These are phyloP conservation scores for Nettapus auritus DNA, from an alignment of 2,113 vertebrate species.

Conservation along the genomic window DNA sequence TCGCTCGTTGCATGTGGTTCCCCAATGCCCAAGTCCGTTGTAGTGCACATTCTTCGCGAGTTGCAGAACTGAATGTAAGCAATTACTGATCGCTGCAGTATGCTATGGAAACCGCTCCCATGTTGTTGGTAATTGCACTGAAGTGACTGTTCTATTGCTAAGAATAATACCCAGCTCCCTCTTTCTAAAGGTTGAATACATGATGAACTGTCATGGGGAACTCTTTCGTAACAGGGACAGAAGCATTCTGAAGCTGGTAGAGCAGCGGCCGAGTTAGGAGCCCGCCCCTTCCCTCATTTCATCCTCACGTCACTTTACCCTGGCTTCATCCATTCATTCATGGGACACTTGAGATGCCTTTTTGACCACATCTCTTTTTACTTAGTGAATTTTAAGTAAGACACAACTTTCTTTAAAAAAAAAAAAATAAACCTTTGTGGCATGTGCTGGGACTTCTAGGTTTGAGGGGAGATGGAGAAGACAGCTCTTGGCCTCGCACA, in stretches of 20 bases:
- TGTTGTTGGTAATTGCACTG: neutral
- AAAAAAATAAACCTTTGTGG: neutral
- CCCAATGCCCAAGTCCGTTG: neutral
- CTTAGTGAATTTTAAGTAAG: neutral
- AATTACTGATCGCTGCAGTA: neutral
- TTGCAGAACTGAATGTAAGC: neutral
- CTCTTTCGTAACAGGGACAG: neutral
- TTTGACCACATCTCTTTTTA: neutral
- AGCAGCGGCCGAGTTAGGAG: neutral
- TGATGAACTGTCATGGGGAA: neutral
- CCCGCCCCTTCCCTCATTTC: neutral
- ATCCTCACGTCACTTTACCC: accelerated
- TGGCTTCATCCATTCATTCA: neutral
- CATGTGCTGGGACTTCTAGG: neutral
- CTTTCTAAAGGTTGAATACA: neutral
- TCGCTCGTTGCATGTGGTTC: neutral
- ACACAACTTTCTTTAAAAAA: accelerated
- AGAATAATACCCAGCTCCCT: neutral
- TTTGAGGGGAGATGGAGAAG: neutral
- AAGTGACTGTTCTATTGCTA: neutral
- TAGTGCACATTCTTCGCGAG: neutral
- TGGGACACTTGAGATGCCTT: neutral
- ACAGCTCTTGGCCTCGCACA: neutral
- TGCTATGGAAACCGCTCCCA: neutral
- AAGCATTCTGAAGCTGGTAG: neutral